A percentile compares a stretch with the other conserved stretches of the same genome.
Conservation (phyloP, 1,140 invertebrate species). For the Lepidurus packardi region DNA sequence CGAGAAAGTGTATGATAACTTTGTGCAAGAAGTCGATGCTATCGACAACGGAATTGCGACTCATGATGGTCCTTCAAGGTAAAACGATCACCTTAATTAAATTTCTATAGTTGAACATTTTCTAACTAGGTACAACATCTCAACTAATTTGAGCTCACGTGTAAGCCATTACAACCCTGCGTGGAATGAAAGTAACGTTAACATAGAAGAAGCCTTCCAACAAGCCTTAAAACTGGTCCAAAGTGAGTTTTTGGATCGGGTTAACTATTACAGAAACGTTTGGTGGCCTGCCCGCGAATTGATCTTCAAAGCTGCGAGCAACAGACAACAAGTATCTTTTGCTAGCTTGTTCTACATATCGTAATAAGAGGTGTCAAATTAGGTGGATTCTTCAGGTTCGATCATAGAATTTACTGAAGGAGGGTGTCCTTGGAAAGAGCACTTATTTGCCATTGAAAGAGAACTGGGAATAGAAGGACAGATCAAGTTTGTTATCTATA, state of each 20-base stretch:
- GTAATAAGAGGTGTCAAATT: background rate
- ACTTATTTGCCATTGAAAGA: conserved; percentile 74
- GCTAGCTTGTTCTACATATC: background rate
- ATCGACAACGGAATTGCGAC: conserved; percentile 91
- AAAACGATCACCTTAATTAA: conserved; percentile 4
- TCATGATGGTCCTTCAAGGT: conserved; percentile 64
- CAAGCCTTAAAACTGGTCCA: conserved; percentile 75
- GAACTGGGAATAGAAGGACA: conserved; percentile 56
- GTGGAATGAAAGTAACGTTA: conserved; percentile 66
- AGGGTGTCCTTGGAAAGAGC: conserved; percentile 80
- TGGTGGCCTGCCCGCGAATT: conserved; percentile 78
- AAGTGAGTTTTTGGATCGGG: conserved; percentile 68
- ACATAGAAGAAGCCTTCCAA: conserved; percentile 56
- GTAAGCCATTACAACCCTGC: conserved; percentile 73
- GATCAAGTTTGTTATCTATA: conserved; percentile 75
- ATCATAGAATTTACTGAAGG: conserved; percentile 62
- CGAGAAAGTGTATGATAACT: conserved; percentile 76
- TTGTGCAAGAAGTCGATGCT: conserved; percentile 91
- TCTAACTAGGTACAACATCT: conserved; percentile 63
- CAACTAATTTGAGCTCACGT: conserved; percentile 68
- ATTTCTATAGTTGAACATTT: background rate
- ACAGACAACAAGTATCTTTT: conserved; percentile 54
- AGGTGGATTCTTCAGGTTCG: conserved; percentile 63
- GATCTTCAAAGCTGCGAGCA: conserved; percentile 64
- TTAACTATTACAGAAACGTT: conserved; percentile 60